A percentile compares a stretch with the other conserved stretches of the same genome.
These are phyloP conservation scores for Urosaurus nigricauda DNA, from an alignment of 2,797 vertebrate species.

Conservation along the genomic window DNA sequence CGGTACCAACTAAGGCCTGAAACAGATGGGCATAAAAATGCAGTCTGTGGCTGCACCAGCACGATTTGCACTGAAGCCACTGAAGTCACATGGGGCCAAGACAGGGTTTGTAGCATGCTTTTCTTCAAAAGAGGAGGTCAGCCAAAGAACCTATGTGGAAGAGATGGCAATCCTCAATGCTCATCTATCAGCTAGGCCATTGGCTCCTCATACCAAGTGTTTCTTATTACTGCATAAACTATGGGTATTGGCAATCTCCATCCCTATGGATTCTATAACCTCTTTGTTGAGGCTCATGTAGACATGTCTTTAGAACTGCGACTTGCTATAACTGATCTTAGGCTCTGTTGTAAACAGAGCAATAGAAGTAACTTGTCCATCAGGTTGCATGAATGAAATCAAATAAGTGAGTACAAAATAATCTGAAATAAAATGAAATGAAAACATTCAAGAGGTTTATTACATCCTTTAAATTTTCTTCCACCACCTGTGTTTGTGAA, in stretches of 20 bases:
- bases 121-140: neutral
- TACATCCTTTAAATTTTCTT: neutral
- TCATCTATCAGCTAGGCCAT: neutral
- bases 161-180: neutral
- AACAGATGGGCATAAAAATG: no score
- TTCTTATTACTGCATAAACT: slow-evolving; percentile 20
- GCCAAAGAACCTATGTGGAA: neutral
- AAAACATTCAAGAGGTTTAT: slow-evolving; percentile 34
- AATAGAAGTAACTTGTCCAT: slow-evolving; percentile 30
- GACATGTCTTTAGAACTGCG: neutral
- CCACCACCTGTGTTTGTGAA: neutral
- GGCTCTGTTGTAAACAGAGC: slow-evolving; percentile 40
- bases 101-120: neutral
- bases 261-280: no score
- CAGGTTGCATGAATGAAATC: slow-evolving; percentile 33
- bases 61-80: no score
- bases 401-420: slow-evolving; percentile 18
- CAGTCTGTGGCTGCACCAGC: no score
- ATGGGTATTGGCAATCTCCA: no score
- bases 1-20: neutral
- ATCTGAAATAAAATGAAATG: slow-evolving; percentile 4
- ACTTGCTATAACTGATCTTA: slow-evolving; percentile 41
- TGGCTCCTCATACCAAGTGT: neutral
- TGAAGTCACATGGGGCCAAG: no score
- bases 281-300: slow-evolving; percentile 41